These are phyloP conservation scores for Galbula dea DNA, from an alignment of 2,113 vertebrate genomes.

Conservation along the genomic window DNA sequence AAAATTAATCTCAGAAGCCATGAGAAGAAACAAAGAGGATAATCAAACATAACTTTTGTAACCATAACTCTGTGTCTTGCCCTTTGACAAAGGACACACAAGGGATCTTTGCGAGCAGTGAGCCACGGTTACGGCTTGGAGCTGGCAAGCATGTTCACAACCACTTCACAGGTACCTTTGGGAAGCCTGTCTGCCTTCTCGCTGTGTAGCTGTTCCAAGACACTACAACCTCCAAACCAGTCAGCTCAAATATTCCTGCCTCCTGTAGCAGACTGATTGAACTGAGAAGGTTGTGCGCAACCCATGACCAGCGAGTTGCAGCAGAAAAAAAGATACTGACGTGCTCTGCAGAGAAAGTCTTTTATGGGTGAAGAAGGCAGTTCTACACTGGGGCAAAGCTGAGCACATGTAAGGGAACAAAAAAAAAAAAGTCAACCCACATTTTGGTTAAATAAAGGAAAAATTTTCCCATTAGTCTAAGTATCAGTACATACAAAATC, in stretches of 20 bases:
- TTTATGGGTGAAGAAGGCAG: not conserved
- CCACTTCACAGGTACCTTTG: not conserved
- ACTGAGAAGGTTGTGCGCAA: fast-evolving
- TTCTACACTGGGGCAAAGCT: not conserved
- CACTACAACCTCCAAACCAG: not conserved
- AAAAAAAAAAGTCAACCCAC: not conserved
- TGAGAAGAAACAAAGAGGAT: not conserved
- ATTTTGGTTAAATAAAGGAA: not conserved
- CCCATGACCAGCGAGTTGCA: not conserved
- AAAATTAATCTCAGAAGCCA: not conserved
- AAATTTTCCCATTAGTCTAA: not conserved
- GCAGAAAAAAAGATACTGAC: not conserved
- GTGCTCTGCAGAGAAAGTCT: not conserved
- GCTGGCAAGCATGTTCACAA: not conserved
- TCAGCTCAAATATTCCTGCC: not conserved
- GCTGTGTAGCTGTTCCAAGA: not conserved
- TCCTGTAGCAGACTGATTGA: fast-evolving
- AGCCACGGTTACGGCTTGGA: fast-evolving
- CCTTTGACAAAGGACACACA: not conserved
- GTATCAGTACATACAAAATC: not conserved
- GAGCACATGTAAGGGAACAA: not conserved
- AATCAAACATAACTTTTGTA: not conserved
- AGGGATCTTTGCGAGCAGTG: not conserved
- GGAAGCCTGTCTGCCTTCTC: not conserved
- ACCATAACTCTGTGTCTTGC: not conserved